A percentile compares a stretch with the other conserved stretches of the same genome.
phyloP scores from a whole-genome alignment of 2,113 vertebrate genomes.

The Romanogobio albipinnatus region DNA sequence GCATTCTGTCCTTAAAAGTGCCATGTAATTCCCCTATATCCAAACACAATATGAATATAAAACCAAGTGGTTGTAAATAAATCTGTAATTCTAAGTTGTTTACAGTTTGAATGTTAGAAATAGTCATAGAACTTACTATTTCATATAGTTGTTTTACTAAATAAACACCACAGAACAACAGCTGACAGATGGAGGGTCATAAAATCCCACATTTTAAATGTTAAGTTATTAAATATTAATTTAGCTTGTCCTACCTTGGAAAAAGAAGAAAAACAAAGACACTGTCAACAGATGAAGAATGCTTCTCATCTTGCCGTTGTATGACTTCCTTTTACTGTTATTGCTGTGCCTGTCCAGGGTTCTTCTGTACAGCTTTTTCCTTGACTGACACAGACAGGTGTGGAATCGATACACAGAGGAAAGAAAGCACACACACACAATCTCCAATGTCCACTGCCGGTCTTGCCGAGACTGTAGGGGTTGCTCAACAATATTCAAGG shows the following conservation, averaged over 20 bases:
- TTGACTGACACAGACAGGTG: conserved; percentile 55
- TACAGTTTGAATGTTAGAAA: neutral
- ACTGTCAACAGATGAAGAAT: conserved; percentile 15
- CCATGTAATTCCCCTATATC: neutral
- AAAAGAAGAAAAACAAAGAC: conserved; percentile 29
- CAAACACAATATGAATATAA: neutral
- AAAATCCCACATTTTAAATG: neutral
- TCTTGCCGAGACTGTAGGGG: neutral
- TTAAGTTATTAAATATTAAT: neutral
- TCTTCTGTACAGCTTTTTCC: neutral
- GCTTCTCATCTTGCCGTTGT: conserved; percentile 33
- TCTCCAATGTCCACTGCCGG: conserved; percentile 12
- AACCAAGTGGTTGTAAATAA: too few relatives aligned
- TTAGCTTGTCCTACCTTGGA: conserved; percentile 43
- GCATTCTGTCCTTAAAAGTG: neutral
- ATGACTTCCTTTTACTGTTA: conserved; percentile 2
- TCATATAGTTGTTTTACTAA: neutral
- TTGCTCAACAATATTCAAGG: neutral
- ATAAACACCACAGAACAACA: neutral
- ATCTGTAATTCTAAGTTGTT: too few relatives aligned
- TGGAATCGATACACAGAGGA: neutral
- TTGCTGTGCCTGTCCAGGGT: conserved; percentile 2
- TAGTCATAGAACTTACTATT: neutral
- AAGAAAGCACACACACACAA: conserved; percentile 47
- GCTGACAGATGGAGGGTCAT: neutral